Evolutionary conservation across 2,888 invertebrate genomes (phyloP).

Genomic region (Lucinisca nassula): DNA sequence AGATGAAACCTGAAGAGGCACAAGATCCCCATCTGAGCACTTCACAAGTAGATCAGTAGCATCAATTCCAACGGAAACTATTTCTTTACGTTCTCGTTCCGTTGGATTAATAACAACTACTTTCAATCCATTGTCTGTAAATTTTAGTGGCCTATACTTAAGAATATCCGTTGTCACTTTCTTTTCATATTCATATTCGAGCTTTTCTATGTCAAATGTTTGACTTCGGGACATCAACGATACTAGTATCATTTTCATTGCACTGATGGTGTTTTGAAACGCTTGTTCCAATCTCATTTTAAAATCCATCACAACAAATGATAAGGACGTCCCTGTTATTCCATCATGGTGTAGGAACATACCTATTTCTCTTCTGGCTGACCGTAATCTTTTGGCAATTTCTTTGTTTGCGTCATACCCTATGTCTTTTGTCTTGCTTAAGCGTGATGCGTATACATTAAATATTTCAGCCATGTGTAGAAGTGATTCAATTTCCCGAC

Average conservation of each 20-base stretch:
- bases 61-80: conserved; percentile 92
- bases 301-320: conserved; percentile 97
- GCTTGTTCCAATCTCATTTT: conserved; percentile 75
- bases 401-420: neutral
- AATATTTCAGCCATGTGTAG: neutral
- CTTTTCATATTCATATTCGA: conserved; percentile 27
- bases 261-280: conserved; percentile 22
- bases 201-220: neutral
- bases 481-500: conserved; percentile 88
- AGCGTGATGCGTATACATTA: no score
- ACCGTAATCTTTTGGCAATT: conserved; percentile 13
- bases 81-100: conserved; percentile 93
- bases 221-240: conserved; percentile 39
- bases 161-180: conserved; percentile 42
- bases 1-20: conserved; percentile 94
- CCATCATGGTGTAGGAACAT: conserved; percentile 99
- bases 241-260: conserved; percentile 25
- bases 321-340: conserved; percentile 98
- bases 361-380: conserved; percentile 92
- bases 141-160: conserved; percentile 59
- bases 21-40: conserved; percentile 81
- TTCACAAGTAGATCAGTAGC: conserved; percentile 92
- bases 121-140: conserved; percentile 67
- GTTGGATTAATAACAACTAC: conserved; percentile 94
- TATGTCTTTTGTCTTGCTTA: no score